These are phyloP conservation scores for Metaphire vulgaris DNA, from an alignment of 1,140 invertebrate genomes.

Conservation along the genomic window DNA sequence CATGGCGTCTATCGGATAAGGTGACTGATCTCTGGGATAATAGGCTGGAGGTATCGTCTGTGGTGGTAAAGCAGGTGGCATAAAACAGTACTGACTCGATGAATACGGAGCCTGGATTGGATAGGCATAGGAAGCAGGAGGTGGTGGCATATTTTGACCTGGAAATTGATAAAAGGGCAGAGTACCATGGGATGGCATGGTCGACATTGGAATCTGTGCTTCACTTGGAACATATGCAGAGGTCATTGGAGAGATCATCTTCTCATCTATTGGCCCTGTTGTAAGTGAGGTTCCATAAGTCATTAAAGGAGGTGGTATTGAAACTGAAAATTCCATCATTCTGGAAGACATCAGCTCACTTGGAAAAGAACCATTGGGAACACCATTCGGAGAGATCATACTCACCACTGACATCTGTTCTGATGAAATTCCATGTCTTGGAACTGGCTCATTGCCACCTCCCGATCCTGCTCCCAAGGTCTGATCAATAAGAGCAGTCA, in stretches of 20 bases:
- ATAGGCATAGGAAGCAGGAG: background rate
- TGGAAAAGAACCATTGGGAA: background rate
- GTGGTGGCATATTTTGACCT: background rate
- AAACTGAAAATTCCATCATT: background rate
- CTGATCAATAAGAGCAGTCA: too few relatives aligned
- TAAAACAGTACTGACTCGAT: background rate
- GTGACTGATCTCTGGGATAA: background rate
- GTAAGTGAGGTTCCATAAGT: background rate
- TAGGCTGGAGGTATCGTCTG: background rate
- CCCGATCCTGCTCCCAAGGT: background rate
- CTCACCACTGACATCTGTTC: too few relatives aligned
- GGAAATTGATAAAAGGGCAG: background rate
- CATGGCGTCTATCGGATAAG: background rate
- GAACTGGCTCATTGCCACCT: background rate
- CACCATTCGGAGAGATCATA: too few relatives aligned
- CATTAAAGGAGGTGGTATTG: background rate
- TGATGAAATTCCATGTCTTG: background rate
- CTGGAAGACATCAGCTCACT: background rate
- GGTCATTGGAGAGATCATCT: background rate
- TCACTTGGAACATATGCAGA: background rate
- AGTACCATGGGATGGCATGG: background rate
- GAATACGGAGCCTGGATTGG: background rate
- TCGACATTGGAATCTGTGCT: background rate
- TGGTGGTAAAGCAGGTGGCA: background rate
- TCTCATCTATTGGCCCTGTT: background rate